Percentiles rank a stretch among this genome's conserved stretches.
Evolutionary conservation across 2,888 invertebrate species (phyloP).

Genomic region (Escarpia spicata): DNA sequence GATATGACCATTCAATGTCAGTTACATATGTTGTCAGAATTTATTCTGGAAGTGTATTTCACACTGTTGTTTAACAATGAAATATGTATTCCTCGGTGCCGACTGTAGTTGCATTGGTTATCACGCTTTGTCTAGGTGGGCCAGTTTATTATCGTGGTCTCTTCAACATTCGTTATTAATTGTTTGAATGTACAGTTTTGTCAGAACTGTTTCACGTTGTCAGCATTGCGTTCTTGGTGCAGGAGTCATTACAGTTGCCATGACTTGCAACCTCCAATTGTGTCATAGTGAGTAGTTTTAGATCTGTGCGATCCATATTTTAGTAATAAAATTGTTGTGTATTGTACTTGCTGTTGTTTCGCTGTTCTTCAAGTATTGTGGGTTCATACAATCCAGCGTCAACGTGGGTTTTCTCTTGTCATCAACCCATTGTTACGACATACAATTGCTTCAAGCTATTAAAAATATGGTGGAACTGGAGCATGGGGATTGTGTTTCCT

Average conservation of each 20-base stretch:
- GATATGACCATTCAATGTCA: neutral
- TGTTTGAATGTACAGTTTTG: conserved; percentile 16
- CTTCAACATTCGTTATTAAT: neutral
- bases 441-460: neutral
- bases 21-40: neutral
- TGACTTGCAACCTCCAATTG: neutral
- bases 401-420: neutral
- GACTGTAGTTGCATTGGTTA: neutral
- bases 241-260: neutral
- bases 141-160: neutral
- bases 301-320: conserved; percentile 13
- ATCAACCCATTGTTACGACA: neutral
- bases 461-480: neutral
- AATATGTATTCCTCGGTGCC: neutral
- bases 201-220: neutral
- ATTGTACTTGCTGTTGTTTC: neutral
- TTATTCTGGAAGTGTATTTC: neutral
- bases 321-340: conserved; percentile 11
- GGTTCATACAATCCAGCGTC: neutral
- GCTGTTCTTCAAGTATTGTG: neutral
- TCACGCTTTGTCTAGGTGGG: neutral
- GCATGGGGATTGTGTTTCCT: neutral
- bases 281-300: neutral
- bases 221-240: neutral
- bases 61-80: neutral